These are phyloP conservation scores for Simalia tracyae DNA, from an alignment of 2,797 vertebrate genomes.

Conservation along the genomic window DNA sequence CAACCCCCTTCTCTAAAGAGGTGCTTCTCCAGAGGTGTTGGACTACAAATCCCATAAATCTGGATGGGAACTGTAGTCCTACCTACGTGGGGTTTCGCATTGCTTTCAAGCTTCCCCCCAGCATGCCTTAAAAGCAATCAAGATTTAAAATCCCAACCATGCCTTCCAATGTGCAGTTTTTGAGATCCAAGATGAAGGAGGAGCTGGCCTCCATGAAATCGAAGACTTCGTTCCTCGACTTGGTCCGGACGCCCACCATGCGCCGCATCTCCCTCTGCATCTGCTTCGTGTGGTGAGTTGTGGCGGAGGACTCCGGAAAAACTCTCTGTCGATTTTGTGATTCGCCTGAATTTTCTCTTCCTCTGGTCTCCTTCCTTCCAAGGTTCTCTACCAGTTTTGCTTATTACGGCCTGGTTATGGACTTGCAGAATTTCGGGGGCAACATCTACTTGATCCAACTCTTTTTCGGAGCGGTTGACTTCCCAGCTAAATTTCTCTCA, in stretches of 20 bases:
- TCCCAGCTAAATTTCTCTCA: slow-evolving; percentile 84
- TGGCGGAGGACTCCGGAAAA: background rate
- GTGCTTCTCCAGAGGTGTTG: too few species aligned
- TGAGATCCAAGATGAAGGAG: slow-evolving; percentile 24
- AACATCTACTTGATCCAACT: slow-evolving; percentile 88
- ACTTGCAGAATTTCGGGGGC: slow-evolving; percentile 88
- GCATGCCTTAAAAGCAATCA: background rate
- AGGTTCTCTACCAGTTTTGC: slow-evolving; percentile 92
- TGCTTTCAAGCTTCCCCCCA: too few species aligned
- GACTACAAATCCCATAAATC: too few species aligned
- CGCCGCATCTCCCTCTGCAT: slow-evolving; percentile 10
- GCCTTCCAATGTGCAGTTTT: slow-evolving; percentile 26
- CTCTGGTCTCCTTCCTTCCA: background rate
- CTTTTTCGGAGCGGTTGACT: slow-evolving; percentile 86
- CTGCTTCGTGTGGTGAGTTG: slow-evolving; percentile 6
- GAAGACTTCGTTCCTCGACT: background rate
- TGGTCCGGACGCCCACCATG: slow-evolving; percentile 26
- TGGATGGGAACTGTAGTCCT: too few species aligned
- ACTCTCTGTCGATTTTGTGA: background rate
- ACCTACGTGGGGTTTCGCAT: too few species aligned
- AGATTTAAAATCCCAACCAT: background rate
- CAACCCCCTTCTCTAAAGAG: too few species aligned
- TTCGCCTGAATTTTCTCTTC: background rate
- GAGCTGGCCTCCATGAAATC: background rate
- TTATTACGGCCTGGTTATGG: slow-evolving; percentile 90